Conservation (phyloP, 2,888 invertebrate species). For the Thera obeliscata region DNA sequence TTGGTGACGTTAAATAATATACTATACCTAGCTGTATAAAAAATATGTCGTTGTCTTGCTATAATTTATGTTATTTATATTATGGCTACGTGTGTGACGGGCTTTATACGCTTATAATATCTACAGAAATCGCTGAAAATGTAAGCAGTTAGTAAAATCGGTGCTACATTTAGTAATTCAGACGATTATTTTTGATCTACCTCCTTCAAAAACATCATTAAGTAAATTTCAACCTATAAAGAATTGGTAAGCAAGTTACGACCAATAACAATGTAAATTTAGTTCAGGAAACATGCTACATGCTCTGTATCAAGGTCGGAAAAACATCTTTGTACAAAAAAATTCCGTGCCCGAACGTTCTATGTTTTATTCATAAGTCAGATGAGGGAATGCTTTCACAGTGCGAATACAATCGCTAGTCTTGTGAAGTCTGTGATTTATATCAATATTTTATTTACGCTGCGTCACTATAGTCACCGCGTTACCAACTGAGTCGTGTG, state of each 20-base stretch:
- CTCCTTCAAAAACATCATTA: background rate
- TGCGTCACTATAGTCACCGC: background rate
- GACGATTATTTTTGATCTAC: background rate
- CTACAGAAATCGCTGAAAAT: no score
- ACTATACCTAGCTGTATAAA: no score
- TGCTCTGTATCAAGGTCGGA: constrained; percentile 50
- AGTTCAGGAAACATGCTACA: constrained; percentile 39
- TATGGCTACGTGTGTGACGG: no score
- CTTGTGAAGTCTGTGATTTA: background rate
- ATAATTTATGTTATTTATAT: no score
- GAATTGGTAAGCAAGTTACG: constrained; percentile 6
- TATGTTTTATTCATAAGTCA: constrained; percentile 66
- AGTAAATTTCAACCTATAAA: constrained; percentile 2
- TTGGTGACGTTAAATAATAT: no score
- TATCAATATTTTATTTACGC: background rate
- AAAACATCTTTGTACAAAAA: constrained; percentile 55
- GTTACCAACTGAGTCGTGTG: no score
- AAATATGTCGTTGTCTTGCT: no score
- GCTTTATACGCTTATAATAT: no score
- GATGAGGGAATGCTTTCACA: constrained; percentile 52
- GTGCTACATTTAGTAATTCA: background rate
- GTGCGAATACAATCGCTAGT: constrained; percentile 9
- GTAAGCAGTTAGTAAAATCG: background rate
- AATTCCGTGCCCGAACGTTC: constrained; percentile 50
- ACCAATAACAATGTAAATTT: constrained; percentile 34